Evolutionary conservation across 2,113 vertebrate genomes (phyloP).

Genomic region (Burhinus oedicnemus): DNA sequence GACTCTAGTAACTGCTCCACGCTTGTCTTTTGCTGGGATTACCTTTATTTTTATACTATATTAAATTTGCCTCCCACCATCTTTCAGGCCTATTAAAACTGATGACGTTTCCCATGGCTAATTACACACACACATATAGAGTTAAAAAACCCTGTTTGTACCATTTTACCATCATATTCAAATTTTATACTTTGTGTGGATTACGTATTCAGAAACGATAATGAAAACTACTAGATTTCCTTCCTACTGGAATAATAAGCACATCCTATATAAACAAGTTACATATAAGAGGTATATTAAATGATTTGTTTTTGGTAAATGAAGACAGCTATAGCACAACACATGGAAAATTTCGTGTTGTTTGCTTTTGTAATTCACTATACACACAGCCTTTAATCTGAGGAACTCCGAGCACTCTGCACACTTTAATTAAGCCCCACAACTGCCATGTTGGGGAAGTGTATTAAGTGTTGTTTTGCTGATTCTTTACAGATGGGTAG

Average conservation of each 20-base stretch:
- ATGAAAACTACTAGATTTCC: neutral
- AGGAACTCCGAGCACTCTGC: slow-evolving; percentile 2
- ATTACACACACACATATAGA: neutral
- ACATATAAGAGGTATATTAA: neutral
- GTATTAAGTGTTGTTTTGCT: slow-evolving; percentile 32
- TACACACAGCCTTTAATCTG: slow-evolving; percentile 46
- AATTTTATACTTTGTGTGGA: neutral
- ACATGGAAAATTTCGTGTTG: slow-evolving; percentile 44
- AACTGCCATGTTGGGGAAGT: slow-evolving; percentile 33
- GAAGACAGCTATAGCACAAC: slow-evolving; percentile 45
- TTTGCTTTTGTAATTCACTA: slow-evolving; percentile 55
- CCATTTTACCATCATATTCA: neutral
- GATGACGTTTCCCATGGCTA: neutral
- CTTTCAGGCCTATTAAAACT: neutral
- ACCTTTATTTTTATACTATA: slow-evolving; percentile 37
- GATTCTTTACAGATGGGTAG: slow-evolving; percentile 54
- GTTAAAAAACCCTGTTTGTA: neutral
- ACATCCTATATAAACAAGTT: slow-evolving; percentile 16
- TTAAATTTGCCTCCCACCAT: slow-evolving; percentile 41
- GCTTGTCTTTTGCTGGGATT: slow-evolving; percentile 32
- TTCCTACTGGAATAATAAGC: slow-evolving; percentile 20
- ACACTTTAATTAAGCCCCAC: slow-evolving; percentile 52
- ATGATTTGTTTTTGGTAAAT: slow-evolving; percentile 48
- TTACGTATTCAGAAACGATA: neutral
- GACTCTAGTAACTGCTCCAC: neutral